phyloP scores from a whole-genome alignment of 2,888 invertebrate species.

The Lepidocyrtoides sp. region DNA sequence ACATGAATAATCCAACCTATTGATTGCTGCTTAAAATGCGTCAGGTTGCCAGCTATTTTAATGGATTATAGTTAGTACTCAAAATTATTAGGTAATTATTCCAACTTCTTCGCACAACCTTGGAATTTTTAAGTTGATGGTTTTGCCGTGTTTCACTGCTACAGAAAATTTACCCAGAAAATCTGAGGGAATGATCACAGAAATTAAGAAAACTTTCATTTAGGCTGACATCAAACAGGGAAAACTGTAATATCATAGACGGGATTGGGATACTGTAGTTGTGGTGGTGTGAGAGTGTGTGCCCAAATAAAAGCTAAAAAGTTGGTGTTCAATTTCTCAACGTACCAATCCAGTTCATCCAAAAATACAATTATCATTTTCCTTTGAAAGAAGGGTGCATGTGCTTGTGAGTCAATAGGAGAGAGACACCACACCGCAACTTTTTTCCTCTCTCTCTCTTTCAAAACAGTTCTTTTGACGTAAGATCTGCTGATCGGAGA shows the following conservation, averaged over 20 bases:
- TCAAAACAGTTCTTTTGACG: conserved; percentile 53
- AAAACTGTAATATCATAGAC: too few species aligned
- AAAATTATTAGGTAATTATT: background rate
- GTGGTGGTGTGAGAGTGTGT: background rate
- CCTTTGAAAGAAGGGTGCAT: background rate
- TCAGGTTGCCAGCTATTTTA: background rate
- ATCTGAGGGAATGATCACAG: background rate
- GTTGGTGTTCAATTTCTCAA: background rate
- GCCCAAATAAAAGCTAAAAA: background rate
- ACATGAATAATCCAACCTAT: conserved; percentile 28
- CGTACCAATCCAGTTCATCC: background rate
- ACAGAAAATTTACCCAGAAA: background rate
- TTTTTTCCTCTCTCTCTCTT: too few species aligned
- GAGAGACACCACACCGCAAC: background rate
- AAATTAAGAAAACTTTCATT: too few species aligned
- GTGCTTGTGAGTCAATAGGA: background rate
- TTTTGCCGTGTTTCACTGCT: background rate
- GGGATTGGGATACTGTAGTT: background rate
- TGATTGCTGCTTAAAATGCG: conserved; percentile 24
- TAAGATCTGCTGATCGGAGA: conserved; percentile 68
- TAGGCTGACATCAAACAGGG: too few species aligned
- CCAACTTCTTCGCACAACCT: background rate
- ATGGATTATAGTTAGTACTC: background rate
- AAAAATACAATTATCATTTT: conserved; percentile 9
- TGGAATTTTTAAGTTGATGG: conserved; percentile 20